Base-by-base conservation (phyloP, 2,113 vertebrate species). In the Promerops cafer region DNA sequence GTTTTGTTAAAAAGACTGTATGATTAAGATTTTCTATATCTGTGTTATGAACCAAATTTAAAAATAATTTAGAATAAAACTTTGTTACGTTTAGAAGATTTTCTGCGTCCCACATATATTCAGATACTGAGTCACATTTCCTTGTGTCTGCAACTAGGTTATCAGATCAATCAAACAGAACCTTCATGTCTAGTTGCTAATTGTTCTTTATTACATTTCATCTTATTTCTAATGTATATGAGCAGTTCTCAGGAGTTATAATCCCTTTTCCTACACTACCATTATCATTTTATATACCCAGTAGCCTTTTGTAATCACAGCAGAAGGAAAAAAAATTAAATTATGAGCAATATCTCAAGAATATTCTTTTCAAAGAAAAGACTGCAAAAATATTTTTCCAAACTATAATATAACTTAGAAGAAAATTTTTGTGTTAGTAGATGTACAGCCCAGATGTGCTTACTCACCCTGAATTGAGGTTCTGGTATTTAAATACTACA, bases 311-410 rank as follows among this genome's bases (percentile, higher is more conserved):
- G 45, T 57, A 92, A 79, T 28, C 3, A 21, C 23, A 92, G n/a
- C 83, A 97, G 61, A 85, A 59, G 59, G 72, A 39, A 15, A 50
- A 89, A 85, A 94, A 54, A 70, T 3, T 40, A 86, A 74, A 82
- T 78, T 3, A 72, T 37, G 24, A 87, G 42, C 93, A 97, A 83
- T 91, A 72, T 12, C 61, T 60, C 16, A 3, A 65, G 23, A 37
- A 37, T 88, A 87, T 35, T 88, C 50, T 97, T 97, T 93, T 74
- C 23, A 37, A 92, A 93, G 61, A 84, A 89, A 96, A 69, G 40
- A 78, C 23, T 74, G 52, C 31, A 72, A 31, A 94, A 45, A 24
- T 33, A 63, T 53, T 96, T 90, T 33, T 88, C 49, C 54, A 26
- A 76, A 81, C 20, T 56, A 35, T 80, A 82, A 47, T 69, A 47